Evolutionary conservation across 2,113 vertebrate genomes (phyloP).

Genomic region (Regulus satrapa): DNA sequence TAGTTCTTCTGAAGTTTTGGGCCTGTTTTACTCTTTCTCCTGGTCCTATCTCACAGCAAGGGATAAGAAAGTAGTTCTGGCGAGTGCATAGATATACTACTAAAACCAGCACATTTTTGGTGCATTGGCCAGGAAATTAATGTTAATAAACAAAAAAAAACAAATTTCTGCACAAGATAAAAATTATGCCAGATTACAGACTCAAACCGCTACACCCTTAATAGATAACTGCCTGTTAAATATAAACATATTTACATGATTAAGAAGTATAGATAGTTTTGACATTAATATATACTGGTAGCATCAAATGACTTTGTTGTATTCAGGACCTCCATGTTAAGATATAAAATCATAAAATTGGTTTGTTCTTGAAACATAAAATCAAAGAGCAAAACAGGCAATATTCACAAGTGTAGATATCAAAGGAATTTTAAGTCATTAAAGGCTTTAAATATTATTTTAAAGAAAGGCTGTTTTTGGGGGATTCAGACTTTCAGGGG

Average conservation of each 20-base stretch:
- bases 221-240: background rate
- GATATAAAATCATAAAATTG: background rate
- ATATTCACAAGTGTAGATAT: background rate
- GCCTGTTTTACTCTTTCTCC: no score
- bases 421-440: background rate
- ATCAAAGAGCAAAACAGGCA: background rate
- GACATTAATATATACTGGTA: background rate
- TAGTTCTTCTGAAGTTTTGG: no score
- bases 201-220: no score
- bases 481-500: rapidly evolving
- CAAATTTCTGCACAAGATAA: no score
- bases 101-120: no score
- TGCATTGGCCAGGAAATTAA: no score
- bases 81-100: no score
- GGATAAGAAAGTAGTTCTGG: no score
- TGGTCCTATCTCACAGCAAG: no score
- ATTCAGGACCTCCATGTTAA: background rate
- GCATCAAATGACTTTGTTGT: background rate
- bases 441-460: background rate
- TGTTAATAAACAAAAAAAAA: no score
- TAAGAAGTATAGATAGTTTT: background rate
- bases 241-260: background rate
- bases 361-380: background rate
- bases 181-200: no score
- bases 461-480: background rate